Evolutionary conservation across 2,113 vertebrate species (phyloP), one percentile per base, ranked within the genome.

Genomic region (Oncorhynchus mykiss): DNA sequence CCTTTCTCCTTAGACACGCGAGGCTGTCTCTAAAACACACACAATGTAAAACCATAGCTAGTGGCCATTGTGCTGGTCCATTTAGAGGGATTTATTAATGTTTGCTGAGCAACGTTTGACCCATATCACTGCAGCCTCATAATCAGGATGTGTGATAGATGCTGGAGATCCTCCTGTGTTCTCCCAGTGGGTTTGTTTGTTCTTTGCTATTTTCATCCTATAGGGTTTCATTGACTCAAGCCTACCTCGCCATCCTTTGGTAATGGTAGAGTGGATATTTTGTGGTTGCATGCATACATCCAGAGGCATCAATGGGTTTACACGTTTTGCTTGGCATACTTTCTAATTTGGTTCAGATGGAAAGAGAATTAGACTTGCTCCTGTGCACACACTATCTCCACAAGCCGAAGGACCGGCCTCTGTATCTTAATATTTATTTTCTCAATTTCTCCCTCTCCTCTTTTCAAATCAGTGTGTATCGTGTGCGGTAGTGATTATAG

Each of bases 351-450:
- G 71, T 84, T 81, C 75, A 74, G 68, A 69, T 18, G 18, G 67
- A 57, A 65, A 77, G 75, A 60, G 74, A 84, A 82, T 86, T 81
- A 78, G 70, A 73, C 51, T 71, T 78, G 62, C 80, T 77, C 70
- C 79, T 75, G 71, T 67, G 49, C 73, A 76, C 79, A 75, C 54
- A 73, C 72, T 49, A 70, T 81, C 80, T 71, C 27, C 75, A 80
- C 80, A 76, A n/a, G 80, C 66, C 49, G 25, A 71, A 84, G 82
- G 81, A 79, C 78, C 81, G 77, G 75, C 80, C 70, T 86, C 84
- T 84, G 76, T 76, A 86, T 88, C 86, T 81, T 87, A 90, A 91
- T 89, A 92, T 92, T 90, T 87, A 86, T 89, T 88, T 87, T 89
- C 85, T 87, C 88, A 84, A 75, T 90, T 88, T 91, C 84, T 79